Evolutionary conservation across 2,113 vertebrate genomes (phyloP).

Genomic region (Pluvialis apricaria): DNA sequence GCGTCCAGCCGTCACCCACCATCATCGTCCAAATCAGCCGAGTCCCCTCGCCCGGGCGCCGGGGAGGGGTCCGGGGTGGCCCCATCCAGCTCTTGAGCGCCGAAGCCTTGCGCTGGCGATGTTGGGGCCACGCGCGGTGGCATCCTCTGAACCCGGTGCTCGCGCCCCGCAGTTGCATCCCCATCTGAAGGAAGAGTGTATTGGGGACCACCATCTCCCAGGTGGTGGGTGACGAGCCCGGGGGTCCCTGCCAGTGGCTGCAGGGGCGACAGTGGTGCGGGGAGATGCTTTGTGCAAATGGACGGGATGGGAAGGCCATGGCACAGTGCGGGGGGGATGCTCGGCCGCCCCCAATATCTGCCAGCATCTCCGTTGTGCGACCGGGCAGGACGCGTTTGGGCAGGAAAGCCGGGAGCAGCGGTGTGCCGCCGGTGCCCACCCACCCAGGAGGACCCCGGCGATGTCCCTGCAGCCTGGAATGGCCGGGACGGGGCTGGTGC

Average conservation of each 20-base stretch:
- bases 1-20: neutral
- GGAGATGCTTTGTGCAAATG: neutral
- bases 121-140: rapidly evolving
- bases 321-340: neutral
- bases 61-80: neutral
- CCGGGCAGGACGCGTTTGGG: rapidly evolving
- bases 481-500: neutral
- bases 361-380: rapidly evolving
- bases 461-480: neutral
- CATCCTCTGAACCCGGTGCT: rapidly evolving
- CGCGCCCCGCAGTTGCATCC: rapidly evolving
- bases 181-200: neutral
- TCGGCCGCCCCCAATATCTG: neutral
- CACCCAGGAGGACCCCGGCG: rapidly evolving
- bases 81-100: rapidly evolving
- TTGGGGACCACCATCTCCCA: neutral
- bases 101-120: neutral
- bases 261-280: neutral
- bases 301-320: neutral
- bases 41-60: rapidly evolving
- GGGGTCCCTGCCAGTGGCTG: neutral
- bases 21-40: rapidly evolving
- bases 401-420: rapidly evolving
- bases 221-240: neutral
- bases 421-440: no score